Percentiles rank a stretch among this genome's conserved stretches.
Conservation (phyloP, 2,888 invertebrate genomes). For the Rotaria sp. region DNA sequence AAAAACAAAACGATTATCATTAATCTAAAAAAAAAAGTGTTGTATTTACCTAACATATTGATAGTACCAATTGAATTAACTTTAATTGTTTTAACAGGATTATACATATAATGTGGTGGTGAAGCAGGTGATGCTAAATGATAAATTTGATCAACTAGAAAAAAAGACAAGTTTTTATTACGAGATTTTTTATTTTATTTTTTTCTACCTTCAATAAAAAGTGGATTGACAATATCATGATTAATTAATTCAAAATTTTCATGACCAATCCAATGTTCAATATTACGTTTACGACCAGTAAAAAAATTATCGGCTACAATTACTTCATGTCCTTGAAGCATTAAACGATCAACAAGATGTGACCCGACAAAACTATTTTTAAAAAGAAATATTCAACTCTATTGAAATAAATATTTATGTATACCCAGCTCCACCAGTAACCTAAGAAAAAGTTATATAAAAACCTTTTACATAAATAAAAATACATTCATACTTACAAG, state of each 20-base stretch:
- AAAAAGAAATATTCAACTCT: not conserved
- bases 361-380: constrained; percentile 76
- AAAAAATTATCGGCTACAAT: constrained; percentile 96
- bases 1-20: too few species aligned
- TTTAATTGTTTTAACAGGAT: constrained; percentile 97
- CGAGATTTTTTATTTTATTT: not conserved
- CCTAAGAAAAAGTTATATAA: not conserved
- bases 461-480: not conserved
- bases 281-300: constrained; percentile 88
- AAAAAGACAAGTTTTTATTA: not conserved
- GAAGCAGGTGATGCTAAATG: constrained; percentile 97
- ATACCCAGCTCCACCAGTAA: constrained; percentile 13
- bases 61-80: constrained; percentile 81
- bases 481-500: constrained; percentile 61
- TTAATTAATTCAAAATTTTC: constrained; percentile 96
- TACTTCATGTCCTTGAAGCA: constrained; percentile 88
- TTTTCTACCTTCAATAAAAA: constrained; percentile 70
- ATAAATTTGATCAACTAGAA: constrained; percentile 70
- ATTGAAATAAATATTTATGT: not conserved
- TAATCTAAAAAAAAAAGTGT: constrained; percentile 59
- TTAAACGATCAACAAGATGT: constrained; percentile 85
- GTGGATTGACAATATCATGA: constrained; percentile 93
- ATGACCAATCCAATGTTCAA: constrained; percentile 97
- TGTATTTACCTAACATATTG: constrained; percentile 71
- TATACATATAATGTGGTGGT: constrained; percentile 98